Evolutionary conservation across 2,797 vertebrate species (phyloP).

Genomic region (Miichthys miiuy): DNA sequence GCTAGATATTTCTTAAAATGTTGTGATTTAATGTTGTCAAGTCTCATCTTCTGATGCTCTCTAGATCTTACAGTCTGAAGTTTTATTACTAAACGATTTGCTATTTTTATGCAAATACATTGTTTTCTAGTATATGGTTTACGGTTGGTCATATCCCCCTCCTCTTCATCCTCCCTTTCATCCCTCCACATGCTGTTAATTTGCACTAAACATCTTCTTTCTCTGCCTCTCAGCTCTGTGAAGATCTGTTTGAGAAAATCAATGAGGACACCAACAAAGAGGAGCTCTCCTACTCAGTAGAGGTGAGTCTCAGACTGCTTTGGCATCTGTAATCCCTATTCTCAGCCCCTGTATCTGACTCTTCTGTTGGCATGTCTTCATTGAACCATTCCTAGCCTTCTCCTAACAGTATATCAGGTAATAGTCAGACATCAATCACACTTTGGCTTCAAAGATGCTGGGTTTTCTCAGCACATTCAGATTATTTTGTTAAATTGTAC

Average conservation of each 20-base stretch:
- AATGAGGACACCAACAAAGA: slow-evolving; percentile 93
- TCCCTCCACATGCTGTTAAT: slow-evolving; percentile 36
- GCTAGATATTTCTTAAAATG: neutral
- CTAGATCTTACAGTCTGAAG: neutral
- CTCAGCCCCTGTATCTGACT: slow-evolving; percentile 15
- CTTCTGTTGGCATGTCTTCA: slow-evolving; percentile 14
- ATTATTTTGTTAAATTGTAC: neutral
- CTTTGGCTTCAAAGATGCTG: slow-evolving; percentile 18
- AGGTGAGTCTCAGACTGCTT: slow-evolving; percentile 87
- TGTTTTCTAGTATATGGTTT: neutral
- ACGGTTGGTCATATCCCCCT: slow-evolving; percentile 30
- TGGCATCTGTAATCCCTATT: slow-evolving; percentile 29
- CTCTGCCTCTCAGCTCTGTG: slow-evolving; percentile 87
- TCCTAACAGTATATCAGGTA: slow-evolving; percentile 1
- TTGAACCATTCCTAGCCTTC: slow-evolving; percentile 22
- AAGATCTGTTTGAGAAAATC: slow-evolving; percentile 99
- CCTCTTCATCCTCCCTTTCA: slow-evolving; percentile 17
- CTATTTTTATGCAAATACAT: neutral
- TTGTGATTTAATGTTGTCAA: neutral
- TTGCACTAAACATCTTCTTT: slow-evolving; percentile 43
- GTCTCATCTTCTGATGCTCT: neutral
- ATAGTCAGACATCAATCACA: slow-evolving; percentile 23
- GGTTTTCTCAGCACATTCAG: slow-evolving; percentile 2
- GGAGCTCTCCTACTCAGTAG: slow-evolving; percentile 96
- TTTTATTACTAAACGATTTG: neutral